A percentile compares a stretch with the other conserved stretches of the same genome.
Evolutionary conservation across 2,888 invertebrate genomes (phyloP).

Genomic region (Cryptophagus acutangulus): DNA sequence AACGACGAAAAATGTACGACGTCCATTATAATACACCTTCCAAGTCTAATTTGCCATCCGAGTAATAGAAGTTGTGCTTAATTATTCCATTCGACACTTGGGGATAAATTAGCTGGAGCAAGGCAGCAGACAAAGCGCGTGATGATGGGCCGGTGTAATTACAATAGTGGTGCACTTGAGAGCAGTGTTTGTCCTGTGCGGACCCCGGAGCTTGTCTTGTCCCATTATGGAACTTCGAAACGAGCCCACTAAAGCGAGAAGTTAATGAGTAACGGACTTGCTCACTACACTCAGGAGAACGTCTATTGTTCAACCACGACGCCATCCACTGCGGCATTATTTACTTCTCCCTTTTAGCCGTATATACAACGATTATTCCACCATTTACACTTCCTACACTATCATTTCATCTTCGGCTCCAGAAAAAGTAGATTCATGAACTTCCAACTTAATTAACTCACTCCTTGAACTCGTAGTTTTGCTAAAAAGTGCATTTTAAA

Average conservation of each 20-base stretch:
- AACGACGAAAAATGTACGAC: no score
- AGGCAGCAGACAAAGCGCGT: slow-evolving; percentile 19
- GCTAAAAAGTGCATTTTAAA: no score
- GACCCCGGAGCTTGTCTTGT: slow-evolving; percentile 15
- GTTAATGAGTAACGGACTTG: slow-evolving; percentile 25
- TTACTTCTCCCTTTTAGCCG: slow-evolving; percentile 17
- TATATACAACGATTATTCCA: no score
- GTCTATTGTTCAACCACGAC: slow-evolving; percentile 26
- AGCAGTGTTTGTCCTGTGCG: slow-evolving; percentile 18
- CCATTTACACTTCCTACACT: no score
- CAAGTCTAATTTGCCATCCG: no score
- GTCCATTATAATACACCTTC: no score
- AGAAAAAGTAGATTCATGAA: no score
- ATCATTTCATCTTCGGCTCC: no score
- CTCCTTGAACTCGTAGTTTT: no score
- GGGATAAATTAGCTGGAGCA: slow-evolving; percentile 19
- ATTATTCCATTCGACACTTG: slow-evolving; percentile 15
- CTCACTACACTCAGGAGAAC: slow-evolving; percentile 24
- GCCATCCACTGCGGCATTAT: slow-evolving; percentile 23
- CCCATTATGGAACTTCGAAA: slow-evolving; percentile 21
- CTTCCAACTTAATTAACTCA: no score
- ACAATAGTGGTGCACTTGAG: slow-evolving; percentile 25
- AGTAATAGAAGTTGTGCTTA: no score
- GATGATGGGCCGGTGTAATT: slow-evolving; percentile 21
- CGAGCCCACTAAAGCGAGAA: slow-evolving; percentile 22